These are phyloP conservation scores for Sicus ferrugineus DNA, from an alignment of 2,888 invertebrate genomes.

Conservation along the genomic window DNA sequence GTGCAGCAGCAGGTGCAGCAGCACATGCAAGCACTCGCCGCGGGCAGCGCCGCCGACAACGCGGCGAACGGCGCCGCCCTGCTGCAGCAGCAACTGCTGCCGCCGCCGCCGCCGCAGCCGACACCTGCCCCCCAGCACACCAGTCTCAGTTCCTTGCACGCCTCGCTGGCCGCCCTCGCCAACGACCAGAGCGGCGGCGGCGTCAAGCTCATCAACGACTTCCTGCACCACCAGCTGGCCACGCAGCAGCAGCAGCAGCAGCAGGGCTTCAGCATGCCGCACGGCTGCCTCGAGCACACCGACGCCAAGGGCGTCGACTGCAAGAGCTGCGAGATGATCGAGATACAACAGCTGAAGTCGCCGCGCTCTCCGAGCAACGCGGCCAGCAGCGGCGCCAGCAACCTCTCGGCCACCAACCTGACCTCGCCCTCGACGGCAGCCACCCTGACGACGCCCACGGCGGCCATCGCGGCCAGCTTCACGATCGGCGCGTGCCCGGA, in stretches of 20 bases:
- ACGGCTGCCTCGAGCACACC: conserved; percentile 56
- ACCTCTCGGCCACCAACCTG: conserved; percentile 34
- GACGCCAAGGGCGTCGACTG: conserved; percentile 61
- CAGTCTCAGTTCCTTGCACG: conserved; percentile 56
- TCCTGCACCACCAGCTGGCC: conserved; percentile 60
- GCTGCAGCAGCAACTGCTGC: conserved; percentile 39
- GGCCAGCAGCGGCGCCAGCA: conserved; percentile 39
- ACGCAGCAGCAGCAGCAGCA: conserved; percentile 51
- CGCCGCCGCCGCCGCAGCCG: conserved; percentile 24
- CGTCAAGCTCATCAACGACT: conserved; percentile 61
- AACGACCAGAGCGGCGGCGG: conserved; percentile 49
- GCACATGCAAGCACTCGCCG: conserved; percentile 40
- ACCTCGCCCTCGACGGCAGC: conserved; percentile 31
- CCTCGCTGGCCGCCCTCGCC: conserved; percentile 55
- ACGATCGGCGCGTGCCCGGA: conserved; percentile 94
- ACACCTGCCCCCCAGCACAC: conserved; percentile 39
- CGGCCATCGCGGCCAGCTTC: conserved; percentile 61
- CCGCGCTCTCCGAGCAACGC: conserved; percentile 43
- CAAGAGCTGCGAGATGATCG: conserved; percentile 61
- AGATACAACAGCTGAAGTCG: conserved; percentile 49
- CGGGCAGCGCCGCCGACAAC: conserved; percentile 20
- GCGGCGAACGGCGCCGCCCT: conserved; percentile 28
- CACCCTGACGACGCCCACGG: conserved; percentile 41
- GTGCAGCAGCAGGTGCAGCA: conserved; percentile 36
- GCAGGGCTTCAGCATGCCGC: conserved; percentile 39